Percentiles rank a stretch among this genome's conserved stretches.
Evolutionary conservation across 2,113 vertebrate species (phyloP).

Genomic region (Platysteira castanea): DNA sequence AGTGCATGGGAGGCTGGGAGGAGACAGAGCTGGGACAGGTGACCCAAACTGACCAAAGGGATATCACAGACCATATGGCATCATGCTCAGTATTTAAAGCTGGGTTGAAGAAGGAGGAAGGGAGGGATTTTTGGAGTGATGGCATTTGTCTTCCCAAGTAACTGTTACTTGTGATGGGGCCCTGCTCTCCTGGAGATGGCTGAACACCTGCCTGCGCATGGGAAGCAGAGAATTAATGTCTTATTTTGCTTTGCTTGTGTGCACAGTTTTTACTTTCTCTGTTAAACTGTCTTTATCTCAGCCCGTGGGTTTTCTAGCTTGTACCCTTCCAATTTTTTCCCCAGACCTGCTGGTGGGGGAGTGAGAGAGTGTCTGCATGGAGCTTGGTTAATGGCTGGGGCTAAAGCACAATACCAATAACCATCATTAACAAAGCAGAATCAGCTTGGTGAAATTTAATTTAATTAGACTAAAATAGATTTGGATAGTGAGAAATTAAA

Average conservation of each 20-base stretch:
- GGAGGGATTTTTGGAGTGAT: background rate
- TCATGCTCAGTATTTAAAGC: background rate
- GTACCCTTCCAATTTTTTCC: background rate
- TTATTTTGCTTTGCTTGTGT: background rate
- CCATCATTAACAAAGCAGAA: background rate
- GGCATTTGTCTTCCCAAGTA: background rate
- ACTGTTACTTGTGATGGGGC: background rate
- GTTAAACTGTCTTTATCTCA: background rate
- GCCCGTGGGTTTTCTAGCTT: background rate
- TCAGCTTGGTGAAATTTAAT: background rate
- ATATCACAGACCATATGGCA: background rate
- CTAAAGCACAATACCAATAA: background rate
- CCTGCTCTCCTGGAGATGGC: background rate
- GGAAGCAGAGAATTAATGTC: background rate
- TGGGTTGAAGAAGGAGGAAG: background rate
- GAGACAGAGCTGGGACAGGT: background rate
- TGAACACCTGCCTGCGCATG: no score
- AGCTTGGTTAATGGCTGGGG: background rate
- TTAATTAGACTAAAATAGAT: background rate
- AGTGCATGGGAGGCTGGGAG: background rate
- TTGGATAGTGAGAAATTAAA: background rate
- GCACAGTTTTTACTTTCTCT: background rate
- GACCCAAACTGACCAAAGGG: background rate
- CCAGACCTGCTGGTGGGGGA: no score
- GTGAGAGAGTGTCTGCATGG: background rate